A percentile compares a stretch with the other conserved stretches of the same genome.
Conservation (phyloP, 2,888 invertebrate species). For the Anorthoa munda region DNA sequence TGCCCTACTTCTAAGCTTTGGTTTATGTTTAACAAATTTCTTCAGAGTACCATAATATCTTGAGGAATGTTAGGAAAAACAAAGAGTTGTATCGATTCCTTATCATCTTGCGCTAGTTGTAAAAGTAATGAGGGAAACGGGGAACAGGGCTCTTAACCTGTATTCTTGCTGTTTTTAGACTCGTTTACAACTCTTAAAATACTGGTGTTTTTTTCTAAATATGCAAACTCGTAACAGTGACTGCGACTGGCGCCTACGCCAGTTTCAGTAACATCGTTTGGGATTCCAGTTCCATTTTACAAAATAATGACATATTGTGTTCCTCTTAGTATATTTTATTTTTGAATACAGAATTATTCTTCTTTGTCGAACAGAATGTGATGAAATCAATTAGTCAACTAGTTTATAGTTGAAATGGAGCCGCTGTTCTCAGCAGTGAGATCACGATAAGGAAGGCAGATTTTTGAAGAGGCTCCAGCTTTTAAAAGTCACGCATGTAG, state of each 20-base stretch:
- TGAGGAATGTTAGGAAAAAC: conserved; percentile 15
- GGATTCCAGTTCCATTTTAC: conserved; percentile 1
- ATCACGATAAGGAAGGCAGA: neutral
- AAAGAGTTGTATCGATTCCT: conserved; percentile 6
- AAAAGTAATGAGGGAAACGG: conserved; percentile 33
- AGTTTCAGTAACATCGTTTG: conserved; percentile 20
- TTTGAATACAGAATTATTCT: neutral
- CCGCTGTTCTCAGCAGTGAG: neutral
- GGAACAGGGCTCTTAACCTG: conserved; percentile 35
- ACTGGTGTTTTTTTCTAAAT: conserved; percentile 13
- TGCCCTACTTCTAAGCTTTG: conserved; percentile 6
- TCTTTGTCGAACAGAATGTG: neutral
- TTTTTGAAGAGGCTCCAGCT: neutral
- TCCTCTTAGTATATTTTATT: neutral
- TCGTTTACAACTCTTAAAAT: conserved; percentile 19
- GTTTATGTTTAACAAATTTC: neutral
- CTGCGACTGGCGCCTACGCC: conserved; percentile 21
- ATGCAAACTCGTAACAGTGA: neutral
- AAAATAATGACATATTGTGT: neutral
- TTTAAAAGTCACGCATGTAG: conserved; percentile 1
- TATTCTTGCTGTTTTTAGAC: conserved; percentile 27
- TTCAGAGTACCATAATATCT: neutral
- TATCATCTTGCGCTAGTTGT: conserved; percentile 22
- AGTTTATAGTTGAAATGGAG: neutral
- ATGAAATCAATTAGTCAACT: neutral